phyloP scores from a whole-genome alignment of 2,113 vertebrate genomes.

The Serilophus lunatus region DNA sequence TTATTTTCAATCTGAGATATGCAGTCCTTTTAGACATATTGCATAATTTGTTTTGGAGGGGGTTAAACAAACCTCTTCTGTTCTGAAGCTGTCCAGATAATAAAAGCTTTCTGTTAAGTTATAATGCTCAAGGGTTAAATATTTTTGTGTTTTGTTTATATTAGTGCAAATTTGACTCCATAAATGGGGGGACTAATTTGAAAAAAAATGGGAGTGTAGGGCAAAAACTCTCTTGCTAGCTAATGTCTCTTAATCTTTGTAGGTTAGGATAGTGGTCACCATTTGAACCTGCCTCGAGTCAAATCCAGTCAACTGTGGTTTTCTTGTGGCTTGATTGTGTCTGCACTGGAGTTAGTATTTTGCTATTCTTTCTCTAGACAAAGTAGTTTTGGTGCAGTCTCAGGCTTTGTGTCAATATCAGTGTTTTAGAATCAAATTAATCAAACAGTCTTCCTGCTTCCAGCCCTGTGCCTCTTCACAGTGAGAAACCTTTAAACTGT shows the following conservation, averaged over 20 bases:
- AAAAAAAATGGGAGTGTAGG: neutral
- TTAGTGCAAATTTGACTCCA: neutral
- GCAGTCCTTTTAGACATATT: neutral
- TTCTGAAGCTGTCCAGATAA: neutral
- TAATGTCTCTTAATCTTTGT: neutral
- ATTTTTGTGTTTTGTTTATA: neutral
- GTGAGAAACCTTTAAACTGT: neutral
- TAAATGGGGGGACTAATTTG: neutral
- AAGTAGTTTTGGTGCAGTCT: neutral
- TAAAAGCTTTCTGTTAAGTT: neutral
- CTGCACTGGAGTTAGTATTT: neutral
- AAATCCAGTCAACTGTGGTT: neutral
- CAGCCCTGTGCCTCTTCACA: neutral
- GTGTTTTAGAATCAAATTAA: neutral
- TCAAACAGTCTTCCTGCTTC: neutral
- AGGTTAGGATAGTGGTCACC: neutral
- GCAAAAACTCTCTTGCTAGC: neutral
- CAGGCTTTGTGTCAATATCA: neutral
- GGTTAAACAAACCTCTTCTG: neutral
- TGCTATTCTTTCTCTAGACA: neutral
- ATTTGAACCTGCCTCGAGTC: neutral
- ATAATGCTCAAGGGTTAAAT: neutral
- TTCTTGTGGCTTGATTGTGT: neutral
- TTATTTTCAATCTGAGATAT: neutral
- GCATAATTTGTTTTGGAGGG: neutral